Percentiles rank a stretch among this genome's conserved stretches.
Evolutionary conservation across 2,888 invertebrate genomes (phyloP).

Genomic region (Teinopalpus imperialis): DNA sequence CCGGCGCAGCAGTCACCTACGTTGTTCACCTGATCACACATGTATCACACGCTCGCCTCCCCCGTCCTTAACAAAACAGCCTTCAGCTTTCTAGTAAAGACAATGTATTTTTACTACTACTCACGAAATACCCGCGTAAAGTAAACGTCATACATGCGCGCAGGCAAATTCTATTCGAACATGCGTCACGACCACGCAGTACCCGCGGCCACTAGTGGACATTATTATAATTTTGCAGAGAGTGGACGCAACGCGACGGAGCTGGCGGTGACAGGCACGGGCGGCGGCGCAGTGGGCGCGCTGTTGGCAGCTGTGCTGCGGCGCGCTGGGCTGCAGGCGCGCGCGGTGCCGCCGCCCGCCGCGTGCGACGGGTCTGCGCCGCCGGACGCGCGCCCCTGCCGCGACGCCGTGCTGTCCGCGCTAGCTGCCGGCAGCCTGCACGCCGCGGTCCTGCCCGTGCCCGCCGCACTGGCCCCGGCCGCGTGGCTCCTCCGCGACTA

Average conservation of each 20-base stretch:
- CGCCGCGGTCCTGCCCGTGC: slow-evolving; percentile 45
- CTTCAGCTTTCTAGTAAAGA: too few relatives aligned
- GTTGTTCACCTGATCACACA: too few relatives aligned
- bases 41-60: too few relatives aligned
- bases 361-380: slow-evolving; percentile 30
- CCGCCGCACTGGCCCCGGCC: slow-evolving; percentile 40
- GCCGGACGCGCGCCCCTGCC: slow-evolving; percentile 34
- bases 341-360: slow-evolving; percentile 33
- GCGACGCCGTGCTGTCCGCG: slow-evolving; percentile 35
- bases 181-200: too few relatives aligned
- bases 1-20: too few relatives aligned
- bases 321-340: slow-evolving; percentile 39
- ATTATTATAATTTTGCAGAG: too few relatives aligned
- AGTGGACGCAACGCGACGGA: slow-evolving; percentile 13
- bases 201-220: too few relatives aligned
- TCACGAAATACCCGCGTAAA: too few relatives aligned
- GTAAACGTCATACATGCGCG: too few relatives aligned
- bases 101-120: too few relatives aligned
- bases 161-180: too few relatives aligned
- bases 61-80: too few relatives aligned
- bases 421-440: slow-evolving; percentile 36
- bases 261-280: slow-evolving; percentile 30
- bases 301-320: slow-evolving; percentile 34
- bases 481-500: slow-evolving; percentile 47
- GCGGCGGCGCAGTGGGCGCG: slow-evolving; percentile 33